Evolutionary conservation across 2,113 vertebrate genomes (phyloP), one percentile per base, ranked within the genome.

Genomic region (Perccottus glenii): DNA sequence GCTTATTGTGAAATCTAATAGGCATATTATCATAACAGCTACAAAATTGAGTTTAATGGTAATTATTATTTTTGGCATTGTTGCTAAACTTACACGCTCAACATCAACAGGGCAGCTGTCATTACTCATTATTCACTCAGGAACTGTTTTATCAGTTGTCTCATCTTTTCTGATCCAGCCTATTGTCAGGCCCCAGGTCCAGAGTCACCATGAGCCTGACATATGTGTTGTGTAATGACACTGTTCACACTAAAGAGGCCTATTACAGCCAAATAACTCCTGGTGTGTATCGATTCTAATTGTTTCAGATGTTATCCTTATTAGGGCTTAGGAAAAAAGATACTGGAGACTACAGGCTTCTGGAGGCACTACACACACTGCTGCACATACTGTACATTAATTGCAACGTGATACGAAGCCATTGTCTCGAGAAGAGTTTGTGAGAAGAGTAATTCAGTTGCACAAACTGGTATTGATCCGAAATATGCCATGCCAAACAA

Each of bases 291-390:
- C 44, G 73, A 74, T 72, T 66, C 48, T 42, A 15, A 59, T 35
- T 61, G 68, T 72, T 60, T 73, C 75, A 58, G 60, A 72, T 42
- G 70, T 62, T 51, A 49, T 38, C 14, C 19, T 62, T 51, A 16
- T 78, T 70, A 73, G 40, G 19, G 12, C 36, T 53, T 66, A 60
- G 61, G 72, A 74, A 43, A 63, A 63, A 70, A 64, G 71, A 70
- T 72, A 75, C 55, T 65, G 66, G 64, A 46, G 57, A 52, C 55
- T 58, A 62, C 51, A 9, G 19, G 38, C 15, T 14, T 56, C 6
- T 40, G 42, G 42, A 43, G 38, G 6, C 38, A 12, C 6, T 36
- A 49, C 16, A 5, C 14, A 19, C 14, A 11, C 9, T 12, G 15
- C n/a, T n/a, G 38, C 9, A n/a, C 3, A 10, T 19, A 36, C 55